Conservation (phyloP, 2,797 vertebrate genomes). For the Staurois parvus region DNA sequence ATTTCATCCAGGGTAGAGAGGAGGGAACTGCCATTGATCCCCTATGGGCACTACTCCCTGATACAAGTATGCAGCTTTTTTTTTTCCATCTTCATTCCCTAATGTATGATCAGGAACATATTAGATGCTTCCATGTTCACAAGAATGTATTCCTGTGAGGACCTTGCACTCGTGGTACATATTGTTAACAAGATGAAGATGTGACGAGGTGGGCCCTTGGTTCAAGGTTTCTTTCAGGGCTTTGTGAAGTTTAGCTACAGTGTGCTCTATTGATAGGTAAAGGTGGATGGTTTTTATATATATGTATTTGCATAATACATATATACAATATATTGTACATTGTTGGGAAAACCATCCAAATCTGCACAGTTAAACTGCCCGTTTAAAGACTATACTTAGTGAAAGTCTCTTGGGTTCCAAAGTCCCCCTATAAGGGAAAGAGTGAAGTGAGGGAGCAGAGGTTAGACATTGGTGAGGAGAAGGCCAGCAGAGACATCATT, state of each 20-base stretch:
- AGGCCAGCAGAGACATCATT: slow-evolving; percentile 45
- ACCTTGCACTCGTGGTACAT: background rate
- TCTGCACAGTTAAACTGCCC: slow-evolving; percentile 10
- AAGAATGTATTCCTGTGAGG: background rate
- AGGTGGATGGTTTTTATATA: background rate
- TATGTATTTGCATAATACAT: slow-evolving; percentile 25
- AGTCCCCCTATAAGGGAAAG: slow-evolving; percentile 48
- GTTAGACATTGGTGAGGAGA: slow-evolving; percentile 37
- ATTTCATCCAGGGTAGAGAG: too few species aligned
- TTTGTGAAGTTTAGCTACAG: too few species aligned
- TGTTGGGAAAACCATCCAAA: background rate
- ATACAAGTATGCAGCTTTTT: too few species aligned
- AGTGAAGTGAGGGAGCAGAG: slow-evolving; percentile 55
- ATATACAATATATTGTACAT: background rate
- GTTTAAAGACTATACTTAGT: slow-evolving; percentile 5
- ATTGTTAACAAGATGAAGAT: too few species aligned
- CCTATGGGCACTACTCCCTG: too few species aligned
- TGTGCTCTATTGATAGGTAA: background rate
- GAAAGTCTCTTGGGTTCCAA: slow-evolving; percentile 51
- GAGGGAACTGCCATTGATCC: too few species aligned
- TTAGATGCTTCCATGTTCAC: background rate
- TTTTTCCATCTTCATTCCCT: too few species aligned
- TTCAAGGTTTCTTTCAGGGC: too few species aligned
- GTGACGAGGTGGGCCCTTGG: too few species aligned
- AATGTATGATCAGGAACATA: too few species aligned